Evolutionary conservation across 2,797 vertebrate species (phyloP), one percentile per base, ranked within the genome.

Genomic region (Carapus acus): DNA sequence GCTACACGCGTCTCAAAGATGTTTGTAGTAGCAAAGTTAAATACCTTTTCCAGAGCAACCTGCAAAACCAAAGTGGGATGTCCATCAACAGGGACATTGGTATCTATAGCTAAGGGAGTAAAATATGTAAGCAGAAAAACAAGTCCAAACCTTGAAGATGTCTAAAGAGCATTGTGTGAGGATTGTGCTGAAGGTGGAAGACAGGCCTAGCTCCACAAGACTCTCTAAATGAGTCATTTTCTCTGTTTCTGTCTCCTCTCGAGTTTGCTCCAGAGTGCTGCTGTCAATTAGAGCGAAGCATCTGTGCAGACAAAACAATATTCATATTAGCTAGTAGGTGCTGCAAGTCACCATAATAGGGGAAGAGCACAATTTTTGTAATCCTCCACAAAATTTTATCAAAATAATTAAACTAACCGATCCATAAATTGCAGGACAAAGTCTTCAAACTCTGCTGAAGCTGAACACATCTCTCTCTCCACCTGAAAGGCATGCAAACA

Each of bases 371-470:
- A 5, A 9, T 27, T 27, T 27, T 5, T 27, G 24, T 27, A n/a
- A n/a, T n/a, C n/a, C n/a, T n/a, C n/a, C n/a, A n/a, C n/a, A 2
- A 17, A 8, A 18, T 40, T 17, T 18, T 1, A 43, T 45, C 7
- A 39, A 29, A 58, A 21, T 17, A 16, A 31, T 46, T 52, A n/a
- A 7, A 53, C 41, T 0, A 68, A 96, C 96, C 95, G 93, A 81
- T 98, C 96, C 92, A 98, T 97, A 67, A 98, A 98, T 69, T 92
- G 96, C 46, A 98, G 91, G 48, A 98, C 94, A 70, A 98, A 97
- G 81, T 98, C 94, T 79, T 98, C 95, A 89, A 98, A 98, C 79
- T 98, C 96, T 45, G 95, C 94, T 47, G 93, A 94, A 48, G 93
- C 93, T 21, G 94, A 96, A 74, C 96, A 97, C 86, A 98, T 69